Conservation (phyloP, 2,113 vertebrate genomes). For the Illadopsis cleaveri region DNA sequence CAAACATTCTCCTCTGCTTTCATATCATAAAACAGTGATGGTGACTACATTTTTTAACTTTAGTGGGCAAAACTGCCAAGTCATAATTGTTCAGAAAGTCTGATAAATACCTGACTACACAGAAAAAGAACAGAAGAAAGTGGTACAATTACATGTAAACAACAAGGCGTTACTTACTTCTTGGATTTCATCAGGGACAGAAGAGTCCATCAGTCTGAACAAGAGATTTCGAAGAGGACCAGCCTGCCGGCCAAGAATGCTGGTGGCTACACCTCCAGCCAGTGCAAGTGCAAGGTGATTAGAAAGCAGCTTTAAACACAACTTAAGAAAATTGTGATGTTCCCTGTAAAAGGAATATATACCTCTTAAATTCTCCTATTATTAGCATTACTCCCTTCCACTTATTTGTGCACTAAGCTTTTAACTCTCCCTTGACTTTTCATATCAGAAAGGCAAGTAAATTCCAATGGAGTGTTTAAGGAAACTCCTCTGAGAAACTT, state of each 20-base stretch:
- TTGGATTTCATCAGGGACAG: slow-evolving; percentile 97
- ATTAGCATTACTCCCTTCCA: neutral
- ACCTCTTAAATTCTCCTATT: neutral
- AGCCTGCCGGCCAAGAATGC: slow-evolving; percentile 93
- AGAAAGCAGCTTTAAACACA: slow-evolving; percentile 94
- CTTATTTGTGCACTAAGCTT: neutral
- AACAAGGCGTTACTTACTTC: slow-evolving; percentile 77
- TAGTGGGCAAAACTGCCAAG: neutral
- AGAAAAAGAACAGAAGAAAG: neutral
- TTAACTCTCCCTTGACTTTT: neutral
- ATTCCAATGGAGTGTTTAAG: neutral
- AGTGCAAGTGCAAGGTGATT: slow-evolving; percentile 96
- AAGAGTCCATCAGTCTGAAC: slow-evolving; percentile 96
- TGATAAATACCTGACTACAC: neutral
- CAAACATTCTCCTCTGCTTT: neutral
- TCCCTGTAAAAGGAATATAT: slow-evolving; percentile 77
- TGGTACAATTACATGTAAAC: neutral
- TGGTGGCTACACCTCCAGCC: slow-evolving; percentile 96
- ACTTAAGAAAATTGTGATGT: slow-evolving; percentile 93
- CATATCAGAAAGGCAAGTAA: neutral
- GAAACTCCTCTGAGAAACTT: neutral
- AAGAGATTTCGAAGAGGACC: slow-evolving; percentile 93
- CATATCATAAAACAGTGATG: neutral
- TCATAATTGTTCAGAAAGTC: neutral
- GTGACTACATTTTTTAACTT: neutral